These are phyloP conservation scores for Petaurus breviceps DNA, from an alignment of 2,113 vertebrate genomes.

Conservation along the genomic window DNA sequence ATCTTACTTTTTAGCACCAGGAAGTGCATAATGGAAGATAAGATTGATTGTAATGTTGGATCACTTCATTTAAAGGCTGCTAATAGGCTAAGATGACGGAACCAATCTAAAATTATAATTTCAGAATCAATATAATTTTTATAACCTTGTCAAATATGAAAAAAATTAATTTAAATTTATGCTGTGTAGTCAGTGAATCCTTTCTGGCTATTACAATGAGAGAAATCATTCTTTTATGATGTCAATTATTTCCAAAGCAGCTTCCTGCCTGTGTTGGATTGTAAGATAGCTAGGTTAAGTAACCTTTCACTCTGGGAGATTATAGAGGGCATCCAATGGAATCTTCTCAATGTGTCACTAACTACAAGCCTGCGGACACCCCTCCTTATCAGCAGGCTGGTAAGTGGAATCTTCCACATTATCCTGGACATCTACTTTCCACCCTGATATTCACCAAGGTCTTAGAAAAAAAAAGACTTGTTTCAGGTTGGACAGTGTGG, in stretches of 20 bases:
- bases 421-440: constrained; percentile 73
- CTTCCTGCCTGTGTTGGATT: constrained; percentile 65
- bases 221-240: constrained; percentile 76
- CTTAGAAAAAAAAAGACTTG: neutral
- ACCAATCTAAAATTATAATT: constrained; percentile 84
- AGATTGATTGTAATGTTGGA: constrained; percentile 83
- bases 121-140: constrained; percentile 84
- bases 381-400: neutral
- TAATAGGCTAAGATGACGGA: constrained; percentile 83
- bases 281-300: constrained; percentile 59
- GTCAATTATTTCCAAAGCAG: constrained; percentile 65
- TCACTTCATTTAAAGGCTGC: constrained; percentile 83
- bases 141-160: constrained; percentile 81
- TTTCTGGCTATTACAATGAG: constrained; percentile 79
- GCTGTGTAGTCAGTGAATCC: constrained; percentile 77
- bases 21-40: constrained; percentile 82
- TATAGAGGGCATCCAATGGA: constrained; percentile 66
- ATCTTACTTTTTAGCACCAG: constrained; percentile 83
- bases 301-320: constrained; percentile 63
- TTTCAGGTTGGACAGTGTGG: neutral
- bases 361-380: neutral
- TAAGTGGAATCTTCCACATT: constrained; percentile 18
- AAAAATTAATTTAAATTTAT: constrained; percentile 82
- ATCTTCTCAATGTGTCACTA: neutral
- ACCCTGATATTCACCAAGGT: constrained; percentile 19